Evolutionary conservation across 1,140 invertebrate genomes (phyloP).

Genomic region (Ephestia elutella): DNA sequence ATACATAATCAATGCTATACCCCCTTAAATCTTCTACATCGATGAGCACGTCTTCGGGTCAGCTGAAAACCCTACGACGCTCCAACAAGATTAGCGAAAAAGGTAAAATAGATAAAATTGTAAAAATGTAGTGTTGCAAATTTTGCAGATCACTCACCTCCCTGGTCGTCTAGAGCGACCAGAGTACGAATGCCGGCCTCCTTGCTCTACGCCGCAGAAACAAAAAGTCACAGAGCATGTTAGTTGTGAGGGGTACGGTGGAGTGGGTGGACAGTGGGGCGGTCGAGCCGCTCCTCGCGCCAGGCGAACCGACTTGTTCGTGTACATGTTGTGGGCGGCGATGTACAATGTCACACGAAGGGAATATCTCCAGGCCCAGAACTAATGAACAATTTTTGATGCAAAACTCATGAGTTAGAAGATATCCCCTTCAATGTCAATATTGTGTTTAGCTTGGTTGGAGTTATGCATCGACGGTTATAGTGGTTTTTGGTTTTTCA

Average conservation of each 20-base stretch:
- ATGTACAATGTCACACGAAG: constrained; percentile 29
- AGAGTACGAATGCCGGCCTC: constrained; percentile 99
- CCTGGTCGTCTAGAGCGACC: constrained; percentile 99
- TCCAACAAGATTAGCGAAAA: constrained; percentile 68
- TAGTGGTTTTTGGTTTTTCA: constrained; percentile 20
- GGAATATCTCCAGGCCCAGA: constrained; percentile 26
- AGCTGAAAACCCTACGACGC: constrained; percentile 67
- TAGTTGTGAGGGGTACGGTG: constrained; percentile 72
- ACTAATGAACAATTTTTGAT: neutral
- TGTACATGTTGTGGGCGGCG: constrained; percentile 30
- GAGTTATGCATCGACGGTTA: constrained; percentile 33
- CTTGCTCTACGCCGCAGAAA: constrained; percentile 94
- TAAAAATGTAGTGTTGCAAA: constrained; percentile 73
- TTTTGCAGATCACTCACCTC: constrained; percentile 89
- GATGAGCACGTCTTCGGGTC: constrained; percentile 53
- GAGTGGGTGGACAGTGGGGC: constrained; percentile 51
- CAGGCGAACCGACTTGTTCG: constrained; percentile 16
- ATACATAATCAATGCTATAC: constrained; percentile 54
- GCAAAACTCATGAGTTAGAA: constrained; percentile 13
- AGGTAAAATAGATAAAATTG: constrained; percentile 70
- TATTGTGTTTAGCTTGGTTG: constrained; percentile 43
- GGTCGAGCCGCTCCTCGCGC: constrained; percentile 5
- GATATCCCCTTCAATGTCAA: constrained; percentile 38
- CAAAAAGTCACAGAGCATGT: constrained; percentile 78
- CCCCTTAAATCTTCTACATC: constrained; percentile 54